Evolutionary conservation across 2,113 vertebrate genomes (phyloP).

Genomic region (Ammodytes dubius): DNA sequence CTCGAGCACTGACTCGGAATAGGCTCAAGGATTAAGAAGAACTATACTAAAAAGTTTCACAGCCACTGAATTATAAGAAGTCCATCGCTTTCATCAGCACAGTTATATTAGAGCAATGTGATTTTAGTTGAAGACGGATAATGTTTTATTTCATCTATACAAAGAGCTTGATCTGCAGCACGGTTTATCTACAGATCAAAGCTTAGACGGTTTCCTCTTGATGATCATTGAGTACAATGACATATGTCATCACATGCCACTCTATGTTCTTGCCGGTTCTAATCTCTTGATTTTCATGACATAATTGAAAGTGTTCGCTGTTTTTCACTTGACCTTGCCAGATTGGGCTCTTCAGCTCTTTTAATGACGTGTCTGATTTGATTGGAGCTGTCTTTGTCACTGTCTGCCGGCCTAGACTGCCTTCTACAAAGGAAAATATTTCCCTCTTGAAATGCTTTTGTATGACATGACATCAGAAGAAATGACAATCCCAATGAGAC

Average conservation of each 20-base stretch:
- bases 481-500: slow-evolving; percentile 67
- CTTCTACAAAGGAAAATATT: slow-evolving; percentile 61
- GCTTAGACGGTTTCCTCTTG: background rate
- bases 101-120: slow-evolving; percentile 14
- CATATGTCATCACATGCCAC: slow-evolving; percentile 34
- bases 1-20: slow-evolving; percentile 20
- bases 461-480: slow-evolving; percentile 76
- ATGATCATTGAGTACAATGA: slow-evolving; percentile 4
- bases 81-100: background rate
- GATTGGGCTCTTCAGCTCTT: slow-evolving; percentile 54
- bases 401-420: slow-evolving; percentile 54
- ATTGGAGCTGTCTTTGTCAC: slow-evolving; percentile 68
- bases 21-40: slow-evolving; percentile 41
- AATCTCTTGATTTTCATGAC: slow-evolving; percentile 42
- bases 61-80: slow-evolving; percentile 16
- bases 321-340: slow-evolving; percentile 62
- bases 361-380: slow-evolving; percentile 72
- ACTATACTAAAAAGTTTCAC: slow-evolving; percentile 28
- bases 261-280: slow-evolving; percentile 37
- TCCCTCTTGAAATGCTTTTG: slow-evolving; percentile 66
- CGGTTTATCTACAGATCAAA: slow-evolving; percentile 32
- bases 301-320: slow-evolving; percentile 13
- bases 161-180: slow-evolving; percentile 21
- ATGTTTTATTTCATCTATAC: background rate
- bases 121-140: slow-evolving; percentile 1